These are phyloP conservation scores for Crypturellus undulatus DNA, from an alignment of 2,113 vertebrate species.

Conservation along the genomic window DNA sequence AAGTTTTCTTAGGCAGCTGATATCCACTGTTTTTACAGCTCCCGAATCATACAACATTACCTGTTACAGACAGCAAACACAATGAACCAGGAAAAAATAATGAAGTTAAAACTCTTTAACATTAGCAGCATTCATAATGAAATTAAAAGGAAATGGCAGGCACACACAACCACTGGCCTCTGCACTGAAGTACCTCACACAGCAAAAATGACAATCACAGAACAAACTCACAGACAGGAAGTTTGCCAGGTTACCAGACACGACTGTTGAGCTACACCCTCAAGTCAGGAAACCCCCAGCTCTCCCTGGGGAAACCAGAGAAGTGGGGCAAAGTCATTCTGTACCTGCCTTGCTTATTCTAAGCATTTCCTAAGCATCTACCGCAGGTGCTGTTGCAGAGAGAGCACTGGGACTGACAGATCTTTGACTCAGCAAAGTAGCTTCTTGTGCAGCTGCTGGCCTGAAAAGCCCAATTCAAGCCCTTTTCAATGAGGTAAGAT, in stretches of 20 bases:
- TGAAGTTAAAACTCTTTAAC: too few species aligned
- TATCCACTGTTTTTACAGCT: constrained; percentile 76
- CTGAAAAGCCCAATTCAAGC: neutral
- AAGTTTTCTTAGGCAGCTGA: constrained; percentile 81
- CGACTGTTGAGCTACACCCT: neutral
- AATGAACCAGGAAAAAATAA: accelerated
- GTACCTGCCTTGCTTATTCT: neutral
- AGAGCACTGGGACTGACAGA: neutral
- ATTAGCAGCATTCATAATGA: neutral
- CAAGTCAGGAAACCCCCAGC: neutral
- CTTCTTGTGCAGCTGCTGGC: neutral
- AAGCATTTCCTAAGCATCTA: neutral
- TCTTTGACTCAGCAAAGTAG: too few species aligned
- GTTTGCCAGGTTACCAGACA: neutral
- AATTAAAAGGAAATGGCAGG: neutral
- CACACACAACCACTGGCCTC: neutral
- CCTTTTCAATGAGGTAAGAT: neutral
- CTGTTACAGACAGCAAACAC: constrained; percentile 73
- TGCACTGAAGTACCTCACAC: neutral
- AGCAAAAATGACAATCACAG: neutral
- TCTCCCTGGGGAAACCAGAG: neutral
- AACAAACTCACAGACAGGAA: neutral
- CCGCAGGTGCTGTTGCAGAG: neutral
- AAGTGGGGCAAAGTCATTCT: neutral
- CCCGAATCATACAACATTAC: constrained; percentile 90